A percentile compares a stretch with the other conserved stretches of the same genome.
Evolutionary conservation across 2,113 vertebrate species (phyloP).

Genomic region (Gnathonemus longibarbis): DNA sequence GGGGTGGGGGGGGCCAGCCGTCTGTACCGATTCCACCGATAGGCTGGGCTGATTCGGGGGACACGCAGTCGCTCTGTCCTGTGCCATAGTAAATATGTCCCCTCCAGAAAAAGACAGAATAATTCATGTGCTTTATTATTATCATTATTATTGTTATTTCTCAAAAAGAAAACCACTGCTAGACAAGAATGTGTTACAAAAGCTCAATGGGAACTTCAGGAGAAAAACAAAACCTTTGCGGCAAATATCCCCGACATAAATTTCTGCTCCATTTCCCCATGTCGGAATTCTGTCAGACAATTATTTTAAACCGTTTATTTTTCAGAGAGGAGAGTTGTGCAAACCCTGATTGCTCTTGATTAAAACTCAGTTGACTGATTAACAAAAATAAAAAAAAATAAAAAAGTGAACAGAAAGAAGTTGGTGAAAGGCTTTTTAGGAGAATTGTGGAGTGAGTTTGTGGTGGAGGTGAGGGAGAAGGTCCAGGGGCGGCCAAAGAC

Average conservation of each 20-base stretch:
- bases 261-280: not conserved
- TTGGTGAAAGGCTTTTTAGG: not conserved
- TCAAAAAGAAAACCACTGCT: not conserved
- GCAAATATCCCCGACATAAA: not conserved
- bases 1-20: not conserved
- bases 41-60: not conserved
- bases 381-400: not conserved
- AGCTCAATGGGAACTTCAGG: not conserved
- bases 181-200: not conserved
- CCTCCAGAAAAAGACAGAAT: not conserved
- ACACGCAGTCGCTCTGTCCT: not conserved
- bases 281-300: not conserved
- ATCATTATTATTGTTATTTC: not conserved
- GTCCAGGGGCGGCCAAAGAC: not conserved
- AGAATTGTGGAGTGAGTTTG: not conserved
- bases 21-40: not conserved
- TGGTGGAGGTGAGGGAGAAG: not conserved
- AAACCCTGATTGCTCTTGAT: not conserved
- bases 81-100: conserved; percentile 15
- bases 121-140: conserved; percentile 4
- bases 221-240: not conserved
- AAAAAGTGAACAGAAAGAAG: not conserved
- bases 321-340: conserved; percentile 1
- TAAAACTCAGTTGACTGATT: not conserved
- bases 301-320: conserved; percentile 9